Conservation (phyloP, 2,113 vertebrate genomes). For the Anhinga rufa region DNA sequence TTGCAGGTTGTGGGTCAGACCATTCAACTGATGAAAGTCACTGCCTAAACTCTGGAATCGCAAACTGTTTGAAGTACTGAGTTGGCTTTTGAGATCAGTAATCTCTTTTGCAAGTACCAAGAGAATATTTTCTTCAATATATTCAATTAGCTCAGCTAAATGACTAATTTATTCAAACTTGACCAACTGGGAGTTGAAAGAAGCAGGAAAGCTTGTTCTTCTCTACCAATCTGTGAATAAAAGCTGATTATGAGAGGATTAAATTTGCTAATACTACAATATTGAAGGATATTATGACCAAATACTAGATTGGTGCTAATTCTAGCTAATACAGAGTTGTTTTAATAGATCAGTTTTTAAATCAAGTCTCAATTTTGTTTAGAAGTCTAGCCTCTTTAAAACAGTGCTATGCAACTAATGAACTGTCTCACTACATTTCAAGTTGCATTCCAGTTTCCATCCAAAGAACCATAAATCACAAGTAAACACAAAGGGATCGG, state of each 20-base stretch:
- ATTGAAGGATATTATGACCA: conserved; percentile 7
- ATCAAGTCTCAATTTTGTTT: background rate
- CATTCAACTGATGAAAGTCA: background rate
- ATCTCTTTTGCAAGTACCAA: background rate
- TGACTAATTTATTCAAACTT: conserved; percentile 51
- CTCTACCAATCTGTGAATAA: conserved; percentile 39
- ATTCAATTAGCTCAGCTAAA: conserved; percentile 51
- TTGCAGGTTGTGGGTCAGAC: background rate
- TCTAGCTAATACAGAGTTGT: background rate
- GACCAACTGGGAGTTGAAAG: conserved; percentile 36
- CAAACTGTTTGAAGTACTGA: background rate
- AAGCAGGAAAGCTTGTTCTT: conserved; percentile 43
- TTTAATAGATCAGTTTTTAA: background rate
- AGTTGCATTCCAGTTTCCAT: background rate
- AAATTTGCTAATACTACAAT: conserved; percentile 25
- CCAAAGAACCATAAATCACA: background rate
- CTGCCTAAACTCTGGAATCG: background rate
- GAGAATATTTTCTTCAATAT: conserved; percentile 30
- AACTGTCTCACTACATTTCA: background rate
- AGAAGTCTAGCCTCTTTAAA: background rate
- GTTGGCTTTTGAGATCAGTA: conserved; percentile 3
- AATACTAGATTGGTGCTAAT: conserved; percentile 20
- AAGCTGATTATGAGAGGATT: conserved; percentile 55
- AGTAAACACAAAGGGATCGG: conserved; percentile 34
- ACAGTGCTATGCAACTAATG: background rate